phyloP scores from a whole-genome alignment of 2,888 invertebrate genomes.

The Tiphia femorata region DNA sequence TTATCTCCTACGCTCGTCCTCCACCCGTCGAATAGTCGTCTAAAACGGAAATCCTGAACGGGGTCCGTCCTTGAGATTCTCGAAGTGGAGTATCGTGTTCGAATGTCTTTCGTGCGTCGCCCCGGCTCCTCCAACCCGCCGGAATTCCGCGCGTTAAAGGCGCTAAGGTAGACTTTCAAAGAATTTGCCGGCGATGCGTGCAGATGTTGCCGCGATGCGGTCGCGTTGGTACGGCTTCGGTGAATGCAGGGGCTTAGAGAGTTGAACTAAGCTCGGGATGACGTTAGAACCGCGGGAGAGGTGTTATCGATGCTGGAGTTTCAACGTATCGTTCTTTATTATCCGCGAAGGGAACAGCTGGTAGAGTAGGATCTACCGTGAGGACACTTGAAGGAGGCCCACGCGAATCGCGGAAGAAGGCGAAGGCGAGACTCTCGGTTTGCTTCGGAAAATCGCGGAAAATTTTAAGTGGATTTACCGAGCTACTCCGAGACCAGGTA shows the following conservation, averaged over 20 bases:
- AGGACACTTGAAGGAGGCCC: too few relatives aligned
- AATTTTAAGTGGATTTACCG: too few relatives aligned
- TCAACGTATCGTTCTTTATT: too few relatives aligned
- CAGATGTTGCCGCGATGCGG: neutral
- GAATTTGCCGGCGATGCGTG: neutral
- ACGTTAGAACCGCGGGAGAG: too few relatives aligned
- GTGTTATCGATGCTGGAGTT: too few relatives aligned
- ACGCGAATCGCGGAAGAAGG: too few relatives aligned
- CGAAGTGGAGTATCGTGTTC: slow-evolving; percentile 59
- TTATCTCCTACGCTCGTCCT: slow-evolving; percentile 10
- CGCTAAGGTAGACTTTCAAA: slow-evolving; percentile 1
- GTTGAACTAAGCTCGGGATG: too few relatives aligned
- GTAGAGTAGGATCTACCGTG: too few relatives aligned
- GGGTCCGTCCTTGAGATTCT: slow-evolving; percentile 46
- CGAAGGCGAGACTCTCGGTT: too few relatives aligned
- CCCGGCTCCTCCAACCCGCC: neutral
- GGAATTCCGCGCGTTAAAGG: neutral
- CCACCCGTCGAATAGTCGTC: slow-evolving; percentile 8
- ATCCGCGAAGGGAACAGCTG: too few relatives aligned
- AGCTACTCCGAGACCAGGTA: too few relatives aligned
- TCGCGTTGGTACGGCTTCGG: neutral
- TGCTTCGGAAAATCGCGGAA: too few relatives aligned
- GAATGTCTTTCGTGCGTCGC: slow-evolving; percentile 37
- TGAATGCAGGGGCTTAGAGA: slow-evolving; percentile 15
- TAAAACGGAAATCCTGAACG: slow-evolving; percentile 47